These are phyloP conservation scores for Gavia stellata DNA, from an alignment of 2,113 vertebrate species.

Conservation along the genomic window DNA sequence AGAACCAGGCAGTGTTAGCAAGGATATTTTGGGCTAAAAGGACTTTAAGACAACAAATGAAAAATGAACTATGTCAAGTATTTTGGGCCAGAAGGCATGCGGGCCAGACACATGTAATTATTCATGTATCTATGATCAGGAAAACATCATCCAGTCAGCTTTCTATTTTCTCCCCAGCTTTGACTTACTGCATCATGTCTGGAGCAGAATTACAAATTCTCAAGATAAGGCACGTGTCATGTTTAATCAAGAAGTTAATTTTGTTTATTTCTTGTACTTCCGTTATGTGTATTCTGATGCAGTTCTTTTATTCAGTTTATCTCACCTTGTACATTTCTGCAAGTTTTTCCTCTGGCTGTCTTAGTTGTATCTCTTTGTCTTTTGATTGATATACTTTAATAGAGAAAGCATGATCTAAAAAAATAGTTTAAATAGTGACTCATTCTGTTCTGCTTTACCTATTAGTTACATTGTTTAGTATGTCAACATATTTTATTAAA, in stretches of 20 bases:
- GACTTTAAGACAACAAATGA: neutral
- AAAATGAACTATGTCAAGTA: neutral
- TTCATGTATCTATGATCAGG: accelerated
- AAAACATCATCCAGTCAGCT: neutral
- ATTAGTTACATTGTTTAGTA: neutral
- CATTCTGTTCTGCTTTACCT: neutral
- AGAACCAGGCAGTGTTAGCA: neutral
- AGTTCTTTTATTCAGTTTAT: neutral
- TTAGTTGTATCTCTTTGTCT: neutral
- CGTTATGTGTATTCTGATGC: neutral
- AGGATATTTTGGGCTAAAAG: neutral
- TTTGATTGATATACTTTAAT: neutral
- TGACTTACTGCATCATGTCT: neutral
- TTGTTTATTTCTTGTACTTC: neutral
- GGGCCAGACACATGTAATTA: neutral
- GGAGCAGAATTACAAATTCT: neutral
- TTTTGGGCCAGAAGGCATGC: neutral
- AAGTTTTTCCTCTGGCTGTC: neutral
- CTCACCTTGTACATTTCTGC: neutral
- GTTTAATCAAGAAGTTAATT: neutral
- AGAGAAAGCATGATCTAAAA: neutral
- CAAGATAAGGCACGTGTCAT: neutral
- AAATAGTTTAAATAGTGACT: neutral
- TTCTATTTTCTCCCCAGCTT: neutral
- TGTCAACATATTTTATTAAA: neutral